These are phyloP conservation scores for Diploptera punctata DNA, from an alignment of 2,888 invertebrate genomes.

Conservation along the genomic window DNA sequence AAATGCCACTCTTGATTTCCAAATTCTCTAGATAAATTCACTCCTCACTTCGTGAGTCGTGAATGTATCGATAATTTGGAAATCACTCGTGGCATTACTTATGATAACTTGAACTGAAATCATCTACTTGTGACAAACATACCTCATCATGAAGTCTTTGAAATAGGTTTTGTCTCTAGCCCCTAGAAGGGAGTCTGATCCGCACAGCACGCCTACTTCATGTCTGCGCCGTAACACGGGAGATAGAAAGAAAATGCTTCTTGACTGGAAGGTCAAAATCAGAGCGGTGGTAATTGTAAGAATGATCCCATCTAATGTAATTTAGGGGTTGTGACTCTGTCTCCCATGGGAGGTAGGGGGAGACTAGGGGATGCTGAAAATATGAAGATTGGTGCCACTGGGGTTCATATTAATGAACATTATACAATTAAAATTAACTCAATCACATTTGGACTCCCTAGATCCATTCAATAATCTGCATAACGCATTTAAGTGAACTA, in stretches of 20 bases:
- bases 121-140: too few relatives aligned
- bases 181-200: too few relatives aligned
- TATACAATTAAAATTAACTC: not conserved
- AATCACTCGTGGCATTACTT: too few relatives aligned
- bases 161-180: too few relatives aligned
- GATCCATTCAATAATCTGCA: too few relatives aligned
- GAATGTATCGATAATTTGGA: too few relatives aligned
- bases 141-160: too few relatives aligned
- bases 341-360: not conserved
- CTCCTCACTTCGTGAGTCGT: too few relatives aligned
- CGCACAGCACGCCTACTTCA: not conserved
- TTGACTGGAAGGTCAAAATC: slow-evolving; percentile 27
- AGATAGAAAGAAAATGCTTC: not conserved
- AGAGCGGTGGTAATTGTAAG: slow-evolving; percentile 23
- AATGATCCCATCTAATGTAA: slow-evolving; percentile 30
- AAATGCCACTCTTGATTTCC: too few relatives aligned
- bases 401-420: not conserved
- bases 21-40: too few relatives aligned
- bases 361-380: not conserved
- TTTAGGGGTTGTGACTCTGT: slow-evolving; percentile 9
- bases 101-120: too few relatives aligned
- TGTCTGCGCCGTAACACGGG: not conserved
- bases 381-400: slow-evolving; percentile 22
- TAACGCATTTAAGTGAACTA: too few relatives aligned
- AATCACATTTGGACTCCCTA: not conserved